phyloP scores from a whole-genome alignment of 1,140 invertebrate species.

The Megathymus violae region DNA sequence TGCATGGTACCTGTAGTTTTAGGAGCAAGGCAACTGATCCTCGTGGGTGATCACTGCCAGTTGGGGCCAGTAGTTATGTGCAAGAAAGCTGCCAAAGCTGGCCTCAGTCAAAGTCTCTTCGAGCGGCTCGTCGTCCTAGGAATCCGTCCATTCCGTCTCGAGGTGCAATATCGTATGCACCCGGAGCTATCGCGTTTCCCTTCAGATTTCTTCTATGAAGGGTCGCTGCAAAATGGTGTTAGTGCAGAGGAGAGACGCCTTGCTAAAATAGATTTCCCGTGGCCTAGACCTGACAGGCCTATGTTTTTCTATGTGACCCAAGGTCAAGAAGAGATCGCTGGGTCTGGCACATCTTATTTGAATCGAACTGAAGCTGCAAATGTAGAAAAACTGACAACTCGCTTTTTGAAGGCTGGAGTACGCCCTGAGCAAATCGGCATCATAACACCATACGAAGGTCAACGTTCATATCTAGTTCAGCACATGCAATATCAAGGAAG shows the following conservation, averaged over 20 bases:
- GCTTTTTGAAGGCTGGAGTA: constrained; percentile 96
- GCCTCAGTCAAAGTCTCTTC: constrained; percentile 98
- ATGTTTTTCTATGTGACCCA: constrained; percentile 99
- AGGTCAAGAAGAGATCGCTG: constrained; percentile 99
- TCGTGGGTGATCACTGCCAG: constrained; percentile 99
- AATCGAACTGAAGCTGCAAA: constrained; percentile 99
- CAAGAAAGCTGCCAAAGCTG: constrained; percentile 98
- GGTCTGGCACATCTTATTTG: constrained; percentile 98
- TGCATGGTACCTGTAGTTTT: constrained; percentile 99
- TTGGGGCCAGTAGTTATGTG: constrained; percentile 99
- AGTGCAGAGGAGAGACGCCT: constrained; percentile 96
- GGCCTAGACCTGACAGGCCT: constrained; percentile 97
- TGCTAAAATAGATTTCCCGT: constrained; percentile 97
- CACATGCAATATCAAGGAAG: constrained; percentile 99
- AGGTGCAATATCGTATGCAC: constrained; percentile 99
- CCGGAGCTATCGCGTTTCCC: constrained; percentile 98
- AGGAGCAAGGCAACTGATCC: constrained; percentile 97
- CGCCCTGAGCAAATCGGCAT: constrained; percentile 99
- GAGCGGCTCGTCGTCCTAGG: constrained; percentile 98
- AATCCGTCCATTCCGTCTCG: constrained; percentile 96
- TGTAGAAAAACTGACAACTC: constrained; percentile 98
- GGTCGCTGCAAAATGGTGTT: constrained; percentile 98
- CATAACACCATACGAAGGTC: constrained; percentile 99
- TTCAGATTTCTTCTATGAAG: constrained; percentile 99
- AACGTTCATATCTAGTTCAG: constrained; percentile 98